Evolutionary conservation across 2,797 vertebrate genomes (phyloP).

Genomic region (Cirrhinus molitorella): DNA sequence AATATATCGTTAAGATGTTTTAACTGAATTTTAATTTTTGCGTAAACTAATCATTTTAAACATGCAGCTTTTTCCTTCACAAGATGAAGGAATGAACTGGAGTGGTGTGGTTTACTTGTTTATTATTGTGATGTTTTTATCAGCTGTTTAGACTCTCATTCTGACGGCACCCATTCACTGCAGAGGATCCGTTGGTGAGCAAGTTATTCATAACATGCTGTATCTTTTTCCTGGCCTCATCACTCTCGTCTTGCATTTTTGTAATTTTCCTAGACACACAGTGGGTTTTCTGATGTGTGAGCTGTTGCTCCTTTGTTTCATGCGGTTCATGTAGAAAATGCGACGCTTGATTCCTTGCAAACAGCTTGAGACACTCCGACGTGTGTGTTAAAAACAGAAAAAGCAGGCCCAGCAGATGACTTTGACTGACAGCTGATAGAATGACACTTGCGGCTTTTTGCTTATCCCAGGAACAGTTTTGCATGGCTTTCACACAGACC

Average conservation of each 20-base stretch:
- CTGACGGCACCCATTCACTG: no score
- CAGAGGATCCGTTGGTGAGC: background rate
- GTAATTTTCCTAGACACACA: background rate
- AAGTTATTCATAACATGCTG: background rate
- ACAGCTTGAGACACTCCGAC: conserved; percentile 36
- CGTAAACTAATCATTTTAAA: no score
- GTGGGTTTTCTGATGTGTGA: background rate
- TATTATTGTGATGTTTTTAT: background rate
- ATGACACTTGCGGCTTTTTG: conserved; percentile 62
- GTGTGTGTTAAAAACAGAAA: conserved; percentile 39
- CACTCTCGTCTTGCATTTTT: background rate
- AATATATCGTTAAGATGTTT: no score
- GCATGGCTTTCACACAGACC: conserved; percentile 66
- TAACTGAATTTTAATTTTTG: no score
- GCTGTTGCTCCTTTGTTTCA: conserved; percentile 28
- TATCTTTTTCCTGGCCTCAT: background rate
- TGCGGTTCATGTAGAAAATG: conserved; percentile 22
- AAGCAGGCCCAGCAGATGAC: conserved; percentile 54
- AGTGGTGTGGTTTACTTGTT: background rate
- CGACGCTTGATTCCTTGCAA: conserved; percentile 18
- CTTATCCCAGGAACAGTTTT: conserved; percentile 67
- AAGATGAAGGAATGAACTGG: no score
- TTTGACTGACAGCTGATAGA: conserved; percentile 63
- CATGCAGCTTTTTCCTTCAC: no score
- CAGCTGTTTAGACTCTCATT: no score